Conservation (phyloP, 2,888 invertebrate genomes). For the Caradrina clavipalpis region DNA sequence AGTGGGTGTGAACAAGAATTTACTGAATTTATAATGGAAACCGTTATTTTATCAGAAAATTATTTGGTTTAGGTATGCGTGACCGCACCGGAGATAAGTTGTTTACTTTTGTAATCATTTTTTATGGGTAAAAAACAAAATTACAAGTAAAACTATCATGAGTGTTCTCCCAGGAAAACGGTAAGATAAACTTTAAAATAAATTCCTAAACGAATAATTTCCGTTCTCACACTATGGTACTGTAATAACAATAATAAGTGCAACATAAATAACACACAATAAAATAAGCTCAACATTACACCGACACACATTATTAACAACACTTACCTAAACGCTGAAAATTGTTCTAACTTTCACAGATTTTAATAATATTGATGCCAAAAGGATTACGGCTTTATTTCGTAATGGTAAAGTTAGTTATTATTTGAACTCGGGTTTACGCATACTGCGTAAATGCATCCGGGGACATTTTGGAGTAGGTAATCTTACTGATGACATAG, state of each 20-base stretch:
- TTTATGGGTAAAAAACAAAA: background rate
- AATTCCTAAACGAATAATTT: slow-evolving; percentile 17
- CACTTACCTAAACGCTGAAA: slow-evolving; percentile 29
- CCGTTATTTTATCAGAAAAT: background rate
- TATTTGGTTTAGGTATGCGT: background rate
- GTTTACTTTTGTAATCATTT: background rate
- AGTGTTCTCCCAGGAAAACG: background rate
- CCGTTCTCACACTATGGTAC: slow-evolving; percentile 21
- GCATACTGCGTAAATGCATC: background rate
- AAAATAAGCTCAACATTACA: slow-evolving; percentile 36
- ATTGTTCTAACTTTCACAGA: slow-evolving; percentile 29
- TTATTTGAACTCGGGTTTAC: background rate
- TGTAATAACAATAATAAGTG: slow-evolving; percentile 4
- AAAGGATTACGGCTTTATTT: slow-evolving; percentile 25
- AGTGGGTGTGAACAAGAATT: slow-evolving; percentile 42
- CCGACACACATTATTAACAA: too few relatives aligned
- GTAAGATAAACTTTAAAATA: background rate
- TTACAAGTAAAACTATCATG: background rate
- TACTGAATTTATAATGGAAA: slow-evolving; percentile 32
- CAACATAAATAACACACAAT: slow-evolving; percentile 6
- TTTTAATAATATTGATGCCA: background rate
- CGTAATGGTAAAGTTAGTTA: fast-evolving
- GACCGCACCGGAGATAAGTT: background rate
- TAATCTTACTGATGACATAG: slow-evolving; percentile 31
- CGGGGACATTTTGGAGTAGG: slow-evolving; percentile 19